phyloP scores from a whole-genome alignment of 2,113 vertebrate genomes.

The Rhizomys pruinosus region DNA sequence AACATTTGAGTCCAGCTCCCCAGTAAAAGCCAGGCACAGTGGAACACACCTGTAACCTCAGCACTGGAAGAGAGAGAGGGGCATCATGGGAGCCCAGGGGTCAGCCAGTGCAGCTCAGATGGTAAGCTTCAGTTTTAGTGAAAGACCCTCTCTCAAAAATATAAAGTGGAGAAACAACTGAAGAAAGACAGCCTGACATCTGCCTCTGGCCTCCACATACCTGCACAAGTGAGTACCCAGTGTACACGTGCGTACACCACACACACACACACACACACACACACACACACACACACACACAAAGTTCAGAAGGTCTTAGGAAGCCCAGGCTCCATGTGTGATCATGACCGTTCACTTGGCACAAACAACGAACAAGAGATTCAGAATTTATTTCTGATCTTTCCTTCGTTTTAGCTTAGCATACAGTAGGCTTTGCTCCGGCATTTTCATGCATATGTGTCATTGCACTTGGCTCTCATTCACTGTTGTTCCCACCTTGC shows the following conservation, averaged over 20 bases:
- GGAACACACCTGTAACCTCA: not conserved
- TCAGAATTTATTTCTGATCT: not conserved
- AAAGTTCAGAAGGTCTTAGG: too few relatives aligned
- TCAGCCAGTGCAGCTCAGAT: not conserved
- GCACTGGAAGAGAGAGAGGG: not conserved
- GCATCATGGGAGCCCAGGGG: too few relatives aligned
- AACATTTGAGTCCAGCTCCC: not conserved
- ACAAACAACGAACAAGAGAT: not conserved
- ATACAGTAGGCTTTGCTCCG: not conserved
- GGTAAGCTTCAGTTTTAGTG: not conserved
- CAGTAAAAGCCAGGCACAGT: not conserved
- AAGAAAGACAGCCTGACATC: not conserved
- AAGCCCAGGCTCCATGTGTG: not conserved
- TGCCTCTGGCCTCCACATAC: not conserved
- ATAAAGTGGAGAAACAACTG: not conserved
- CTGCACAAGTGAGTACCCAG: not conserved
- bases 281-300: not conserved
- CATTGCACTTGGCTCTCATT: not conserved
- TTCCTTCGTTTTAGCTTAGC: not conserved
- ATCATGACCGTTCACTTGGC: not conserved
- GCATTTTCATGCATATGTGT: not conserved
- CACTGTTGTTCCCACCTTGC: not conserved
- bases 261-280: not conserved
- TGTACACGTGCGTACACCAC: too few relatives aligned
- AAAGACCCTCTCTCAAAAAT: not conserved